These are phyloP conservation scores for Verasper variegatus DNA, from an alignment of 2,113 vertebrate genomes.

Conservation along the genomic window DNA sequence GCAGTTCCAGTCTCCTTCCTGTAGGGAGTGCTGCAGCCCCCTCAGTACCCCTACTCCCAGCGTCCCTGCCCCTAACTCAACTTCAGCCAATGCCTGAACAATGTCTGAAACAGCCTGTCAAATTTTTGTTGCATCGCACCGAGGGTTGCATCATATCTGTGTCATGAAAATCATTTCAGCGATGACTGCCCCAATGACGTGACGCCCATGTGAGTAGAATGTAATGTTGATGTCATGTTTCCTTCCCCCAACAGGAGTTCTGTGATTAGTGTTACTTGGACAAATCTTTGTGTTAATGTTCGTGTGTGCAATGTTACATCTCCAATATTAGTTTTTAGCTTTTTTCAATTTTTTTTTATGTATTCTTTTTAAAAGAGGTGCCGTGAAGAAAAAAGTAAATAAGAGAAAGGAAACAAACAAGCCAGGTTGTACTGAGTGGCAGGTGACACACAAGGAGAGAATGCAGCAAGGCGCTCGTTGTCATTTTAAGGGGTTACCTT, in stretches of 20 bases:
- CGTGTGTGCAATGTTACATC: constrained; percentile 49
- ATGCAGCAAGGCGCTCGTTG: constrained; percentile 86
- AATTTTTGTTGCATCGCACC: constrained; percentile 64
- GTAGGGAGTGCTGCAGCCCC: too few species aligned
- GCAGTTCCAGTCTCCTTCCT: too few species aligned
- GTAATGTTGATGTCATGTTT: constrained; percentile 74
- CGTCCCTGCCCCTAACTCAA: constrained; percentile 53
- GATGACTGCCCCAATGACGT: constrained; percentile 68
- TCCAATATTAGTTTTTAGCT: constrained; percentile 50
- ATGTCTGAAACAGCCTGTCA: constrained; percentile 58
- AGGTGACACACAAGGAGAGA: constrained; percentile 89
- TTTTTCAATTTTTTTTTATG: background rate
- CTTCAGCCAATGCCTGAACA: constrained; percentile 71
- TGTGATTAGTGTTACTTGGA: constrained; percentile 55
- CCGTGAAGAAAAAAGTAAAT: constrained; percentile 76
- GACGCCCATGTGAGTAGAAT: constrained; percentile 72
- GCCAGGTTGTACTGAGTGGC: constrained; percentile 87
- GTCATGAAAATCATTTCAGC: constrained; percentile 64
- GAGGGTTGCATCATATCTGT: constrained; percentile 70
- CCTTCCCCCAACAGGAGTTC: constrained; percentile 65
- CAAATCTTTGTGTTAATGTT: constrained; percentile 63
- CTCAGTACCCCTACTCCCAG: background rate
- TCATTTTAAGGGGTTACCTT: constrained; percentile 92
- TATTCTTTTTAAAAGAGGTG: constrained; percentile 83
- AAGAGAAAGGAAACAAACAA: constrained; percentile 86